phyloP scores from a whole-genome alignment of 2,797 vertebrate species.

The Silurus lanzhouensis region DNA sequence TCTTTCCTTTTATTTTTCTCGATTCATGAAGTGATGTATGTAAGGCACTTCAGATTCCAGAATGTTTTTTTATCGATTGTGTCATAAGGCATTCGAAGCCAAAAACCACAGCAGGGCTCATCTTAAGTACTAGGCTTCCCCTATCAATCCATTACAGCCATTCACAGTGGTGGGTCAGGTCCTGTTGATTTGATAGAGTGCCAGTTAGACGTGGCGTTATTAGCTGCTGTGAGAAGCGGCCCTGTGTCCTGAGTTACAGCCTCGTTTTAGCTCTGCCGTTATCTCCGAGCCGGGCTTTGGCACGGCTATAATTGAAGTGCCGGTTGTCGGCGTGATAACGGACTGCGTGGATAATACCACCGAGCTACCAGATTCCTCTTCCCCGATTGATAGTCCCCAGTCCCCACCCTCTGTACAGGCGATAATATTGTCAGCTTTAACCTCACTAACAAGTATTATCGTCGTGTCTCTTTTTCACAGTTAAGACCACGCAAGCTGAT shows the following conservation, averaged over 20 bases:
- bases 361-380: conserved; percentile 56
- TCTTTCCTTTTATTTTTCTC: neutral
- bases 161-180: conserved; percentile 45
- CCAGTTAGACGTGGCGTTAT: conserved; percentile 55
- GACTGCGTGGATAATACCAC: conserved; percentile 55
- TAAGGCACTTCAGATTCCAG: neutral
- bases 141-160: conserved; percentile 42
- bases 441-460: conserved; percentile 36
- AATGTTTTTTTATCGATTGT: neutral
- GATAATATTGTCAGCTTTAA: conserved; percentile 35
- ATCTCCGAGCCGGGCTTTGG: conserved; percentile 57
- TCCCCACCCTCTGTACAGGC: conserved; percentile 47
- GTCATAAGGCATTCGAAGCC: conserved; percentile 7
- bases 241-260: conserved; percentile 52
- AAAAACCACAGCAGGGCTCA: conserved; percentile 14
- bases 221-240: conserved; percentile 53
- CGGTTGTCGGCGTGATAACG: conserved; percentile 57
- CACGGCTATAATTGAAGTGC: conserved; percentile 63
- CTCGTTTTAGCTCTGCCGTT: conserved; percentile 55
- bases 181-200: conserved; percentile 59
- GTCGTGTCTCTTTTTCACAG: conserved; percentile 3
- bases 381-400: conserved; percentile 58
- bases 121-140: conserved; percentile 7
- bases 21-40: neutral
- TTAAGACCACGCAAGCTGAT: conserved; percentile 17